Evolutionary conservation across 2,113 vertebrate species (phyloP).

Genomic region (Pangasianodon gigas): DNA sequence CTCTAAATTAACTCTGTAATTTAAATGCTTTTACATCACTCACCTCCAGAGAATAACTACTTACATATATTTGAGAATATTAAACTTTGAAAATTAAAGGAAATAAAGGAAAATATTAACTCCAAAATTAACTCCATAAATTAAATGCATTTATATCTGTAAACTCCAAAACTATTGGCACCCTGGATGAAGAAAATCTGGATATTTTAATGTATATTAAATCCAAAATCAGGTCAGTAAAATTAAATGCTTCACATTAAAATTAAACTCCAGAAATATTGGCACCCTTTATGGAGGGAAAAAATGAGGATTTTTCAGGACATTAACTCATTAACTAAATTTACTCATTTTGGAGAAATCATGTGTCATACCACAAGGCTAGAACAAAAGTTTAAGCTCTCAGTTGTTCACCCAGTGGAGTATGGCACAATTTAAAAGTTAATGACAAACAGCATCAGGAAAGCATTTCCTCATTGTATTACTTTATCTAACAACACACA

Average conservation of each 20-base stretch:
- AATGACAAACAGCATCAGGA: conserved; percentile 5
- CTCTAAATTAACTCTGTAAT: too few species aligned
- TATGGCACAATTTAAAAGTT: background rate
- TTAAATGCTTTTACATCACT: background rate
- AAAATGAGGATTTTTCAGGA: background rate
- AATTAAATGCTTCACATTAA: background rate
- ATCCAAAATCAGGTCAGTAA: background rate
- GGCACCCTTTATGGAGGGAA: background rate
- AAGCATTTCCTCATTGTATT: conserved; percentile 11
- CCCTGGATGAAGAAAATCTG: background rate
- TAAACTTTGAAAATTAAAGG: too few species aligned
- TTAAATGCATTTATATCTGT: background rate
- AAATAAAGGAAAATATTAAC: background rate
- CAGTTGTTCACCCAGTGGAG: background rate
- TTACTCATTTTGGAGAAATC: background rate
- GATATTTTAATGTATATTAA: background rate
- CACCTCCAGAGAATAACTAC: too few species aligned
- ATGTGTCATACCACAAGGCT: background rate
- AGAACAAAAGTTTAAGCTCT: background rate
- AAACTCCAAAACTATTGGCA: background rate
- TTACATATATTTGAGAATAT: too few species aligned
- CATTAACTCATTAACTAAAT: background rate
- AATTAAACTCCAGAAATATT: background rate
- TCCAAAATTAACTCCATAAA: background rate
- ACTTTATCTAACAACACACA: background rate